Evolutionary conservation across 2,113 vertebrate genomes (phyloP).

Genomic region (Brachypodius melanocephalos): DNA sequence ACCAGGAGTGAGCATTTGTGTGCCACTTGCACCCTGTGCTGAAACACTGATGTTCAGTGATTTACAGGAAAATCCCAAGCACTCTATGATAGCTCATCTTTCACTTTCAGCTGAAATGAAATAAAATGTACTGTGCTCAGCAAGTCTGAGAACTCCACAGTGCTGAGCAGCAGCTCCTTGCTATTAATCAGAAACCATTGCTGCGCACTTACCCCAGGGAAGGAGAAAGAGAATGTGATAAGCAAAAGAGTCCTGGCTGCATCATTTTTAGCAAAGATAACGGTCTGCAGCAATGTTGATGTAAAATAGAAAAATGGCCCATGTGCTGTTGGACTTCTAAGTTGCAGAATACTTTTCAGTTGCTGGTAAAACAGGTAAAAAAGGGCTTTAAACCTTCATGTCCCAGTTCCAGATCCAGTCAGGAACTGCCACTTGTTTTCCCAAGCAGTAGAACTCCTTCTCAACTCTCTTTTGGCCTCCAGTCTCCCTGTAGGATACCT

Average conservation of each 20-base stretch:
- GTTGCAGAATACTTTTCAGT: not conserved
- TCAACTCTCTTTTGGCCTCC: not conserved
- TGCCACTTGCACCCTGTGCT: not conserved
- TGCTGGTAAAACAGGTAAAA: not conserved
- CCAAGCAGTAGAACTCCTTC: not conserved
- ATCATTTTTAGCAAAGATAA: not conserved
- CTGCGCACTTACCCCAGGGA: not conserved
- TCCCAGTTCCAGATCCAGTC: not conserved
- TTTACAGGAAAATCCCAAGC: not conserved
- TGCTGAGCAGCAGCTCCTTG: not conserved
- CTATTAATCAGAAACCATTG: slow-evolving; percentile 19
- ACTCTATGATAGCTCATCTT: not conserved
- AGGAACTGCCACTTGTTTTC: not conserved
- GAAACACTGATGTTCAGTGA: not conserved
- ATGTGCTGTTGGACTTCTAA: not conserved
- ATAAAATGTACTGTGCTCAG: not conserved
- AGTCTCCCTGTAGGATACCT: not conserved
- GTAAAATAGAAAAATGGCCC: not conserved
- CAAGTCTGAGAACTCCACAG: not conserved
- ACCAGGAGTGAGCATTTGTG: not conserved
- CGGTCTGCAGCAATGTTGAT: not conserved
- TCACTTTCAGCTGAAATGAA: slow-evolving; percentile 13
- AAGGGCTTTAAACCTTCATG: not conserved
- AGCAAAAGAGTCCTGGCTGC: not conserved
- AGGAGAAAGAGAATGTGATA: not conserved